Conservation (phyloP, 1,140 invertebrate species). For the Phocides pigmalion region DNA sequence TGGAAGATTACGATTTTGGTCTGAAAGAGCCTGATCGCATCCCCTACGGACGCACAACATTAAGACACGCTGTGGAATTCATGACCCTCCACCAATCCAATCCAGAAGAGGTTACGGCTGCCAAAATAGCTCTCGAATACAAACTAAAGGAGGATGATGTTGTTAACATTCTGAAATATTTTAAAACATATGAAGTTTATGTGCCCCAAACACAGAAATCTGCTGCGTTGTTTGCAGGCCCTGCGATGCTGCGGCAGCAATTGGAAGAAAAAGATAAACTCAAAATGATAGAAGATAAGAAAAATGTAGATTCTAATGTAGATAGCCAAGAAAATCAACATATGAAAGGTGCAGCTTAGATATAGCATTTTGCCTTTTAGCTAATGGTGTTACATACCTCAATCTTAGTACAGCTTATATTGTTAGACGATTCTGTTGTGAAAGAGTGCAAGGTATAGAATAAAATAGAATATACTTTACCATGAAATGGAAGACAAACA, state of each 20-base stretch:
- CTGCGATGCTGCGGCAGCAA: conserved; percentile 53
- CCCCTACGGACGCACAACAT: conserved; percentile 80
- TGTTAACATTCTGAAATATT: conserved; percentile 71
- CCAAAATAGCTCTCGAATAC: conserved; percentile 87
- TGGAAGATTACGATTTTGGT: conserved; percentile 81
- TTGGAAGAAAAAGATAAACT: conserved; percentile 45
- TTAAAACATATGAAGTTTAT: conserved; percentile 73
- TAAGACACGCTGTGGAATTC: conserved; percentile 84
- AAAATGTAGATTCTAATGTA: conserved; percentile 30
- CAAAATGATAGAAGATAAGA: conserved; percentile 52
- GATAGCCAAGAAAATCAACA: conserved; percentile 35
- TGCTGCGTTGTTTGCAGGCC: conserved; percentile 67
- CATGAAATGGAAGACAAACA: no score
- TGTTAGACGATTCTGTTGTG: no score
- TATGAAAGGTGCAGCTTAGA: conserved; percentile 39
- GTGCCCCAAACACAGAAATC: conserved; percentile 63
- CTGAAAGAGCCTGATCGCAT: conserved; percentile 84
- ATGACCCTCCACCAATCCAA: conserved; percentile 86
- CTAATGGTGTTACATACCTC: no score
- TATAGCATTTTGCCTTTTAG: no score
- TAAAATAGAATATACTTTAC: no score
- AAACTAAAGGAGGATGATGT: conserved; percentile 86
- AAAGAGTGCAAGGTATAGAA: no score
- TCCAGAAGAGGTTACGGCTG: conserved; percentile 82
- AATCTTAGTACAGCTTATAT: no score